phyloP scores from a whole-genome alignment of 2,797 vertebrate genomes.

The Apodemus agrarius region DNA sequence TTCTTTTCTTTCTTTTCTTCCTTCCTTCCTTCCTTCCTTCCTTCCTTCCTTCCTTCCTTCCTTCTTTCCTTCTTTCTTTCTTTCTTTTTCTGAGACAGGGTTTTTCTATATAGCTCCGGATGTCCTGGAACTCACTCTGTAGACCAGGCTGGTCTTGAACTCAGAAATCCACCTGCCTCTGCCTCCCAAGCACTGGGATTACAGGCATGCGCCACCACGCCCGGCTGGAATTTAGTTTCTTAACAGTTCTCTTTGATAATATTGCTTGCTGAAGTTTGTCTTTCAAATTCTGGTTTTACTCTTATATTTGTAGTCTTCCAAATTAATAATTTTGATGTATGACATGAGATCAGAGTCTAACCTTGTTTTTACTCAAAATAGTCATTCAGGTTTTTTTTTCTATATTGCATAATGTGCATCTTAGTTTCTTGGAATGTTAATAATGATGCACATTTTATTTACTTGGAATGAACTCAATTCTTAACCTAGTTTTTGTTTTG shows the following conservation, averaged over 20 bases:
- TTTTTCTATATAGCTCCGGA: too few species aligned
- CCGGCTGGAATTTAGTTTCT: conserved; percentile 12
- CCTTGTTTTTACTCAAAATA: conserved; percentile 30
- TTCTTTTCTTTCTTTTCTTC: too few species aligned
- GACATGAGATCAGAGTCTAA: background rate
- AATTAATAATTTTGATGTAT: conserved; percentile 20
- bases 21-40: too few species aligned
- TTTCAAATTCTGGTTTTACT: background rate
- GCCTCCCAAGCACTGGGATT: too few species aligned
- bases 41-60: too few species aligned
- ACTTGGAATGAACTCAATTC: conserved; percentile 10
- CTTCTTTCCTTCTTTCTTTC: too few species aligned
- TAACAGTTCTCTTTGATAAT: background rate
- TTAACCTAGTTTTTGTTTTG: background rate
- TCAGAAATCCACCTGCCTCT: too few species aligned
- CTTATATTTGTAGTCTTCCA: conserved; percentile 20
- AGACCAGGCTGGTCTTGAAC: too few species aligned
- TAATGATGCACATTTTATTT: background rate
- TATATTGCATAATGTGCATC: background rate
- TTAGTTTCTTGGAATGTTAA: background rate
- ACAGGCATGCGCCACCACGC: too few species aligned
- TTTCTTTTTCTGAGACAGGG: too few species aligned
- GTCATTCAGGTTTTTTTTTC: background rate
- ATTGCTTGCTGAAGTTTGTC: conserved; percentile 27
- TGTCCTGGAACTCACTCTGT: too few species aligned